Base-by-base conservation (phyloP, 2,888 invertebrate genomes). In the Fissipunctia ypsillon region DNA sequence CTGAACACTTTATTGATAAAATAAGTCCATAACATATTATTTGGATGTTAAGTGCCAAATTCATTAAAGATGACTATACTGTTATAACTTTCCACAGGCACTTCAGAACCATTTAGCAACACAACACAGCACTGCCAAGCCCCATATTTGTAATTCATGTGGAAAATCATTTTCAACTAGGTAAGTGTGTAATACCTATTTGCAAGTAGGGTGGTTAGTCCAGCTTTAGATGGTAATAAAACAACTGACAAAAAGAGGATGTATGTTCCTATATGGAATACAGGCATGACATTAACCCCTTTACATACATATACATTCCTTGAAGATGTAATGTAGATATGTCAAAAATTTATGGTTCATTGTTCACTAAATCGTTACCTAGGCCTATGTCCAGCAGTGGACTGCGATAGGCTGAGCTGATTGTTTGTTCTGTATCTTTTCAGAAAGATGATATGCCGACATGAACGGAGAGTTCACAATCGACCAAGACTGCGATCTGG, bases 161-260 rank as follows among this genome's bases (percentile, higher is more conserved):
- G 89, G 85, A 0, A 90, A 90, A 75, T 83, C 90, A 2, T 91
- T 91, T 73, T 85, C 91, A 45, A 91, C 90, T 7, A 85, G 90
- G 91, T 90, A 72, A 73, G 78, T 56, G 14, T 65, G 10, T 48
- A 14, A 48, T n/a, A 4, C 1, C 3, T 64, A 16, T 45, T n/a
- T 6, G 10, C n/a, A 63, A 31, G 28, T 28, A 31, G 14, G 2
- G 7, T 28, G n/a, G n/a, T 28, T 19, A 2, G 4, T 19, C 19
- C 19, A 38, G 22, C 16, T 61, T 67, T 43, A 61, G 4, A 41
- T 19, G n/a, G 12, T 16, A 63, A 16, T 61, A 16, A 54, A 60
- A 60, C 38, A 59, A 22, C 3, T 60, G 41, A 28, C 19, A 38
- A 41, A 38, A 28, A 4, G n/a, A 19, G 16, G 5, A 41, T 31